Evolutionary conservation across 2,888 invertebrate genomes (phyloP).

Genomic region (Melanargia galathea): DNA sequence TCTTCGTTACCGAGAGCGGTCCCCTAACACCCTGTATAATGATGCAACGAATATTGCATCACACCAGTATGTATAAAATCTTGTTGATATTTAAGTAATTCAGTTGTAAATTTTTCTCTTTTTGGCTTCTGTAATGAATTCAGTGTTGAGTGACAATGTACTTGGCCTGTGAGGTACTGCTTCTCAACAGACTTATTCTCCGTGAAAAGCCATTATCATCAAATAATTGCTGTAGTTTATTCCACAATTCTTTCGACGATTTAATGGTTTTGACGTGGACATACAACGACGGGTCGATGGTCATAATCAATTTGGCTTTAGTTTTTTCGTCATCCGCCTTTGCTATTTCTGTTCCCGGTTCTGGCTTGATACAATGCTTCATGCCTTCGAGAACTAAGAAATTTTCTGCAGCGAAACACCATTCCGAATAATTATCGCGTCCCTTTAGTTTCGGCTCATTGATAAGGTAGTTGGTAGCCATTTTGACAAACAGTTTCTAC

Average conservation of each 20-base stretch:
- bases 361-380: neutral
- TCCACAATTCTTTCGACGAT: slow-evolving; percentile 25
- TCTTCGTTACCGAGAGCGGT: too few relatives aligned
- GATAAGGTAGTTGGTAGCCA: neutral
- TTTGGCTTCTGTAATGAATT: too few relatives aligned
- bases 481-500: neutral
- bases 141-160: too few relatives aligned
- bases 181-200: slow-evolving; percentile 19
- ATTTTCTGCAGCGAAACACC: neutral
- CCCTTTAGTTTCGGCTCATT: neutral
- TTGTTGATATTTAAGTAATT: slow-evolving; percentile 19
- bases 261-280: slow-evolving; percentile 27
- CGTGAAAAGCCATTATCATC: slow-evolving; percentile 28
- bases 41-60: slow-evolving; percentile 6
- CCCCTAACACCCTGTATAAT: too few relatives aligned
- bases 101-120: neutral
- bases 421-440: neutral
- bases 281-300: slow-evolving; percentile 31
- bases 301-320: slow-evolving; percentile 32
- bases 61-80: slow-evolving; percentile 15
- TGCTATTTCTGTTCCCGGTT: neutral
- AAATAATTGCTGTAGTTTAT: slow-evolving; percentile 28
- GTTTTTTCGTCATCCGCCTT: slow-evolving; percentile 34
- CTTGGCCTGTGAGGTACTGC: too few relatives aligned
- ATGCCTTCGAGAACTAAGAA: slow-evolving; percentile 25